These are phyloP conservation scores for Triplophysa tibetana DNA, from an alignment of 2,113 vertebrate genomes.

Conservation along the genomic window DNA sequence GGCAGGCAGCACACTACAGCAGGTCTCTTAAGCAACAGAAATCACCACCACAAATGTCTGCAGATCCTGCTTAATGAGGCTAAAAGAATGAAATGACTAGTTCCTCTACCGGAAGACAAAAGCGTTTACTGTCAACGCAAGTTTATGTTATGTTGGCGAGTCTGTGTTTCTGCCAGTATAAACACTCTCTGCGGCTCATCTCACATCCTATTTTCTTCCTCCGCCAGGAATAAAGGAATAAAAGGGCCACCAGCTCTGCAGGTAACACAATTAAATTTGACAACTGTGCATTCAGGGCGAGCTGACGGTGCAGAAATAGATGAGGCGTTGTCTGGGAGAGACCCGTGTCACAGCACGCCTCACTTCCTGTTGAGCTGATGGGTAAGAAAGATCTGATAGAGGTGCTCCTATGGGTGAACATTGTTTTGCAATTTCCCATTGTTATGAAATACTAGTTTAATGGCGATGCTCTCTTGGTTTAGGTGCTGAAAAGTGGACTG, in stretches of 20 bases:
- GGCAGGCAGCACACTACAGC: neutral
- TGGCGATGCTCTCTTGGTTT: constrained; percentile 10
- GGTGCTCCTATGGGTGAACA: constrained; percentile 44
- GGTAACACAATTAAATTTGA: constrained; percentile 77
- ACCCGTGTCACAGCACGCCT: constrained; percentile 51
- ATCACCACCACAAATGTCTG: constrained; percentile 47
- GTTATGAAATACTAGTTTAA: constrained; percentile 21
- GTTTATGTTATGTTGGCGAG: constrained; percentile 64
- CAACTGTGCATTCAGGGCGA: constrained; percentile 67
- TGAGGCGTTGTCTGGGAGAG: constrained; percentile 64
- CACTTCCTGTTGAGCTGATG: constrained; percentile 35
- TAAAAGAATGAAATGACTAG: constrained; percentile 63
- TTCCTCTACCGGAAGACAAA: constrained; percentile 60
- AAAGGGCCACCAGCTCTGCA: constrained; percentile 64
- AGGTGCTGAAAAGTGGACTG: too few species aligned
- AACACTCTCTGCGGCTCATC: constrained; percentile 64
- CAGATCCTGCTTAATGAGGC: constrained; percentile 66
- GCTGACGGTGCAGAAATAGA: constrained; percentile 71
- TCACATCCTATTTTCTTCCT: constrained; percentile 40
- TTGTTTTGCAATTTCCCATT: too few species aligned
- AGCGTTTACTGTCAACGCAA: constrained; percentile 68
- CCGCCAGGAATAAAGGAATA: constrained; percentile 68
- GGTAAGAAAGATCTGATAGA: constrained; percentile 57
- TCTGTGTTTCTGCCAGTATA: constrained; percentile 62
- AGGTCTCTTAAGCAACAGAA: constrained; percentile 7